phyloP scores from a whole-genome alignment of 2,888 invertebrate genomes.

The Acrobasis repandana region DNA sequence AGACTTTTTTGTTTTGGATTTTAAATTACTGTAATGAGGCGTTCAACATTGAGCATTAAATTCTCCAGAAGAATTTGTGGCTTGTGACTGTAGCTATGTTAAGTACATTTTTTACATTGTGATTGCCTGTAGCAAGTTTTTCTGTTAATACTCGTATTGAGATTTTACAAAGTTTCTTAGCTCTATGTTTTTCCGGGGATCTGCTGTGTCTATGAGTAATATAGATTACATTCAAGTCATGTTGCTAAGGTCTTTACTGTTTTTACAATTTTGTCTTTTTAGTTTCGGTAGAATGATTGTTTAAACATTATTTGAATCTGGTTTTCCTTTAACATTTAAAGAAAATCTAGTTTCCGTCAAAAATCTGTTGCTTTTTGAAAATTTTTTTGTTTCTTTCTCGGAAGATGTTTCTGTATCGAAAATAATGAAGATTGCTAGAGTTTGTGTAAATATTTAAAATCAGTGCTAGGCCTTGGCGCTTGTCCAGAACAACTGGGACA shows the following conservation, averaged over 20 bases:
- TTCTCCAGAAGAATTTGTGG: slow-evolving; percentile 6
- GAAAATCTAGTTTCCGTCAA: too few relatives aligned
- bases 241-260: too few relatives aligned
- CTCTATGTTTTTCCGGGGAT: too few relatives aligned
- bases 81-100: background rate
- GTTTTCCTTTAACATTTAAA: too few relatives aligned
- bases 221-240: too few relatives aligned
- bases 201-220: too few relatives aligned
- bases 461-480: slow-evolving; percentile 61
- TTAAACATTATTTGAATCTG: too few relatives aligned
- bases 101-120: background rate
- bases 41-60: background rate
- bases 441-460: slow-evolving; percentile 34
- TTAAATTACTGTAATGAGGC: slow-evolving; percentile 19
- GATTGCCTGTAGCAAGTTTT: background rate
- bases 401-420: background rate
- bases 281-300: too few relatives aligned
- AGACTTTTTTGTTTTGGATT: background rate
- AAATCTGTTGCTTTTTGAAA: too few relatives aligned
- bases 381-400: too few relatives aligned
- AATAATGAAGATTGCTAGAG: background rate
- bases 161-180: background rate
- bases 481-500: slow-evolving; percentile 73
- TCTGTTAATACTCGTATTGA: background rate
- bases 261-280: too few relatives aligned